Conservation (phyloP, 2,113 vertebrate genomes). For the Percopsis transmontana region DNA sequence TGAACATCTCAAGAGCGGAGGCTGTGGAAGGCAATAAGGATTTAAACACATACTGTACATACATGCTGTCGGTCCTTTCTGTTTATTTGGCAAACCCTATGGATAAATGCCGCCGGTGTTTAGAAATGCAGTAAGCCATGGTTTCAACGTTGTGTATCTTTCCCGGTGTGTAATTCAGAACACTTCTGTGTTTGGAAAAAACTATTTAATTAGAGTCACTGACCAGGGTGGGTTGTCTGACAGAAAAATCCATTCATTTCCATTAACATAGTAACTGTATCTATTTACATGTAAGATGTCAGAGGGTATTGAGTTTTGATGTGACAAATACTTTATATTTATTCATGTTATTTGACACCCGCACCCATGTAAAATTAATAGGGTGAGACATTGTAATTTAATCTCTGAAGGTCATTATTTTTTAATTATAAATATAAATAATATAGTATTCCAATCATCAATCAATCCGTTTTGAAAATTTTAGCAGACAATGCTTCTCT, state of each 20-base stretch:
- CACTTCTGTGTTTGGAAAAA: slow-evolving; percentile 44
- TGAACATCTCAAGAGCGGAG: slow-evolving; percentile 42
- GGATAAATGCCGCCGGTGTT: slow-evolving; percentile 1
- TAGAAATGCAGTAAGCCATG: slow-evolving; percentile 3
- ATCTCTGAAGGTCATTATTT: slow-evolving; percentile 23
- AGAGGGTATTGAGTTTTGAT: slow-evolving; percentile 54
- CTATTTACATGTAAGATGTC: slow-evolving; percentile 71
- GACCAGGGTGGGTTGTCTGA: slow-evolving; percentile 49
- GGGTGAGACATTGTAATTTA: neutral
- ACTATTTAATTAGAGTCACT: slow-evolving; percentile 63
- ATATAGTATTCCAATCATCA: neutral
- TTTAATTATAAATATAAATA: neutral
- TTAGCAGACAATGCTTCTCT: too few species aligned
- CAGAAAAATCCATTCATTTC: slow-evolving; percentile 66
- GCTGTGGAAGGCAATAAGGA: slow-evolving; percentile 51
- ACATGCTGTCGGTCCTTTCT: slow-evolving; percentile 3
- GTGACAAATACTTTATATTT: slow-evolving; percentile 58
- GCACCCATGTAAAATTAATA: slow-evolving; percentile 7
- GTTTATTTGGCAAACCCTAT: slow-evolving; percentile 33
- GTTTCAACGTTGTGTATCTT: slow-evolving; percentile 33
- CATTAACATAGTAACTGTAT: slow-evolving; percentile 69
- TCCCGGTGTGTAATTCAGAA: slow-evolving; percentile 31
- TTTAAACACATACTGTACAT: slow-evolving; percentile 45
- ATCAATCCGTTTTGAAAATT: slow-evolving; percentile 36
- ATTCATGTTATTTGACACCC: slow-evolving; percentile 58